Evolutionary conservation across 2,797 vertebrate species (phyloP), one percentile per base, ranked within the genome.

Genomic region (Basileuterus tristriatus): DNA sequence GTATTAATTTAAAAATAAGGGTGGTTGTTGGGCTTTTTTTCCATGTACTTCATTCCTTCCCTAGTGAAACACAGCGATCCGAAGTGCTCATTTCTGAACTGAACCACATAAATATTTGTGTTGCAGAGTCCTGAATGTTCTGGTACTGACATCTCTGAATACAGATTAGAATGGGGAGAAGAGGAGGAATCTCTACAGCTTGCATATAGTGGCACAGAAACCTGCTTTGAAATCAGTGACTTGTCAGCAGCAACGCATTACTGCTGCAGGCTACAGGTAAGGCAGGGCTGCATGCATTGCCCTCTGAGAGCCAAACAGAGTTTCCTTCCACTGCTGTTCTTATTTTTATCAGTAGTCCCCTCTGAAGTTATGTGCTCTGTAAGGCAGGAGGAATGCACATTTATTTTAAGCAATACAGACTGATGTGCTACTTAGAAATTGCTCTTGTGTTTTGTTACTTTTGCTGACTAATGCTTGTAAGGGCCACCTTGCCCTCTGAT

Each of bases 181-280:
- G 98, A 98, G 34, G 98, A 99, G 78, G 98, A 99, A 11, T 98
- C 98, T 82, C 98, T 99, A 97, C 99, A 99, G 95, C 97, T 98
- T 36, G 97, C 98, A 47, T 99, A 99, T 92, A 98, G 95, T 1
- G 99, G 99, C 59, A 96, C 98, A 16, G 98, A 98, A 47, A 98
- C 98, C 10, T 97, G 97, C 97, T 99, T 99, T 83, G 98, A 99
- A 94, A 98, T 99, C 27, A 94, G 98, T 19, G 98, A 98, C 41
- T 97, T 99, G 95, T 97, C 98, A 53, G 98, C 99, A 3, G 99
- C 99, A 78, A 98, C 98, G 0, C 98, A 95, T 46, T 99, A 99
- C 97, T 99, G 99, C 98, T 99, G 98, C 97, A 98, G 99, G 97
- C 98, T 99, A 44, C 99, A 99, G 99, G 99, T 99, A 97, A 13